Base-by-base conservation (phyloP, 2,113 vertebrate species). In the Dasyprocta punctata region DNA sequence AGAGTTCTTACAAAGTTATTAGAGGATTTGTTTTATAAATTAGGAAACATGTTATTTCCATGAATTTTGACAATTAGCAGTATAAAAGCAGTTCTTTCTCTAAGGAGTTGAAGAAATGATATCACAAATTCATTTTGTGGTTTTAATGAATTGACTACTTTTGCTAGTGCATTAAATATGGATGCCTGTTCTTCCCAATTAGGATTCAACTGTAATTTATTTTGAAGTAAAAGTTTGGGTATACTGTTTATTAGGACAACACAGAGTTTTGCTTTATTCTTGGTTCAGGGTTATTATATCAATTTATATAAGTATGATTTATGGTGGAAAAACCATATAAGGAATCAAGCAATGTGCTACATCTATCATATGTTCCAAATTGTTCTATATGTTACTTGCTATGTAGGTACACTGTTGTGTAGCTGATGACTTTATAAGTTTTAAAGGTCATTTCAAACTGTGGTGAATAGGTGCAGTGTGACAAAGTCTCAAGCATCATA, bases 221-320 rank as follows among this genome's bases (percentile, higher is more conserved):
- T 73, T 96, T 94, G 54, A 95, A 95, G 65, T 83, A 84, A 47
- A 56, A 30, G 12, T 75, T 93, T 88, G 61, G 60, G 61, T 7
- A 69, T 88, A 52, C 44, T 77, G 12, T 94, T 12, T 65, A 36
- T 36, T 65, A 65, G 63, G 63, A 65, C 3, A 65, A 30, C 36
- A 85, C 12, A 60, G 60, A 80, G 71, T 38, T 95, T 92, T 95
- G 22, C 38, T 80, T 65, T 95, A 92, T 90, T 80, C 22, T 86
- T 85, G 54, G 11, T 69, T 75, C 89, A n/a, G 22, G 22, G 71
- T 83, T 89, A 58, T 63, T 54, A 2, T 69, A 65, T 78, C 67
- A 28, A 86, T 78, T 94, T 49, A 71, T 73, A 49, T 67, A 73
- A 95, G n/a, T 16, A 86, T 26, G 95, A 95, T 71, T 89, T 89